phyloP scores from a whole-genome alignment of 2,113 vertebrate species.

The Toxotes jaculatrix region DNA sequence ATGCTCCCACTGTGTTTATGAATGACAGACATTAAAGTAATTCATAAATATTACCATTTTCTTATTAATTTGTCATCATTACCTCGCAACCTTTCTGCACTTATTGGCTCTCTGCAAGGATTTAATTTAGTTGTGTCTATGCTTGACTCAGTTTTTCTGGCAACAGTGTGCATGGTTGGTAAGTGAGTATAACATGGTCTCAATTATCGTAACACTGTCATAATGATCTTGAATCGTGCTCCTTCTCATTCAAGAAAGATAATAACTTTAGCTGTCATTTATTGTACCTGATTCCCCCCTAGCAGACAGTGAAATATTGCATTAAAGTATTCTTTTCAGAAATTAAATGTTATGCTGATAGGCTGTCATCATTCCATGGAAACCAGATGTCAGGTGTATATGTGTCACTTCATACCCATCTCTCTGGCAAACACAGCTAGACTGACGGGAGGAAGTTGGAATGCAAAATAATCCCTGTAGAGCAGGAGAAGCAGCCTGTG shows the following conservation, averaged over 20 bases:
- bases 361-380: constrained; percentile 41
- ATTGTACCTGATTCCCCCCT: background rate
- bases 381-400: constrained; percentile 59
- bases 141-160: background rate
- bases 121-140: background rate
- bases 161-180: background rate
- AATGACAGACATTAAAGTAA: background rate
- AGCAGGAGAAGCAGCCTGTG: constrained; percentile 73
- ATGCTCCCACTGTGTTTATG: background rate
- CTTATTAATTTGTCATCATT: background rate
- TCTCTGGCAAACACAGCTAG: constrained; percentile 46
- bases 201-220: constrained; percentile 1
- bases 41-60: background rate
- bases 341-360: constrained; percentile 44
- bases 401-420: constrained; percentile 46
- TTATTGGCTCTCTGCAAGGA: background rate
- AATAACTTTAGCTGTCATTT: constrained; percentile 7
- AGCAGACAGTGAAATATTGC: background rate
- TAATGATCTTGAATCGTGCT: background rate
- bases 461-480: constrained; percentile 80
- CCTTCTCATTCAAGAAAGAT: background rate
- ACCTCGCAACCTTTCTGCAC: background rate
- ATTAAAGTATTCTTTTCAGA: constrained; percentile 43
- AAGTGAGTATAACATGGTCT: background rate
- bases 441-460: constrained; percentile 63